These are phyloP conservation scores for Eulithis prunata DNA, from an alignment of 2,888 invertebrate species.

Conservation along the genomic window DNA sequence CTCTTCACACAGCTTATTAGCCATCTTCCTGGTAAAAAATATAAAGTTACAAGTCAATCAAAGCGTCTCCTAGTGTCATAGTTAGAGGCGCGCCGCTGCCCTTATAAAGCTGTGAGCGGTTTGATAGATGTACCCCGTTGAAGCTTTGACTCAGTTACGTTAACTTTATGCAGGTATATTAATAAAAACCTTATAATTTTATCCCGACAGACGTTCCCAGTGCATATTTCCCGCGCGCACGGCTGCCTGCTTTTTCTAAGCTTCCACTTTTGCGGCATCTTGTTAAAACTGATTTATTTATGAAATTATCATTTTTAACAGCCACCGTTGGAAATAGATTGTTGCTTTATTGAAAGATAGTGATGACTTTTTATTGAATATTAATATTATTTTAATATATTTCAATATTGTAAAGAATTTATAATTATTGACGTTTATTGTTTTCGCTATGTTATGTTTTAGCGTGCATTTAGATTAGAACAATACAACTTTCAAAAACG, in stretches of 20 bases:
- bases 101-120: conserved; percentile 52
- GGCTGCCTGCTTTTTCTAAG: conserved; percentile 35
- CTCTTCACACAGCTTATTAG: conserved; percentile 31
- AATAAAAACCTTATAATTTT: conserved; percentile 39
- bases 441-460: no score
- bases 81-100: conserved; percentile 63
- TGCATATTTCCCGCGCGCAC: conserved; percentile 30
- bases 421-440: no score
- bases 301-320: conserved; percentile 38
- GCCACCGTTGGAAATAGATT: conserved; percentile 20
- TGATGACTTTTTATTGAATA: conserved; percentile 10
- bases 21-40: conserved; percentile 29
- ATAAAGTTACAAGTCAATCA: conserved; percentile 73
- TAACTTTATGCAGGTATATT: conserved; percentile 33
- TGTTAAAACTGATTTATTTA: conserved; percentile 45
- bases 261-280: conserved; percentile 34
- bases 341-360: not conserved
- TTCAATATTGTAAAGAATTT: not conserved
- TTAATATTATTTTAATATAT: no score
- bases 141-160: conserved; percentile 41
- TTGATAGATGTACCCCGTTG: conserved; percentile 57
- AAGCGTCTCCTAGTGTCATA: conserved; percentile 59
- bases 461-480: no score
- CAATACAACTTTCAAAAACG: no score
- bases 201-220: conserved; percentile 36